phyloP scores from a whole-genome alignment of 2,888 invertebrate genomes.

The Torymus tubicola region DNA sequence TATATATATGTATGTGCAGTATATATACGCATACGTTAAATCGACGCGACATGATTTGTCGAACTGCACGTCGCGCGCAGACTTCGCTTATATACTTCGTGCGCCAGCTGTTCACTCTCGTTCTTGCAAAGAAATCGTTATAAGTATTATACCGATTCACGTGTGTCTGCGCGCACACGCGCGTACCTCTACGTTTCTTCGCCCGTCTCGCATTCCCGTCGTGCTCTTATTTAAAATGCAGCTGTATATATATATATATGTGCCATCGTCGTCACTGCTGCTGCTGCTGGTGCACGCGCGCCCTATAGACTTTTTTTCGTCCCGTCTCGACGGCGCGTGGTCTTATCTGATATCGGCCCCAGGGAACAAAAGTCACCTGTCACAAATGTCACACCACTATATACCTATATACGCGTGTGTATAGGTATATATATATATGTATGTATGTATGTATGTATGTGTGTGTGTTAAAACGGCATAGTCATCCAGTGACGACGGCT shows the following conservation, averaged over 20 bases:
- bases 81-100: too few species aligned
- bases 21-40: constrained; percentile 7
- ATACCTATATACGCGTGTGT: neutral
- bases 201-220: constrained; percentile 40
- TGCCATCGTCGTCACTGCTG: neutral
- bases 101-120: too few species aligned
- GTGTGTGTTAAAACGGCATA: constrained; percentile 29
- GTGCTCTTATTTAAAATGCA: constrained; percentile 50
- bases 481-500: constrained; percentile 47
- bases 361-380: constrained; percentile 58
- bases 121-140: constrained; percentile 41
- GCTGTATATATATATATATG: constrained; percentile 36
- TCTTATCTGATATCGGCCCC: constrained; percentile 48
- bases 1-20: too few species aligned
- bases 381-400: constrained; percentile 54
- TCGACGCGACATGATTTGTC: constrained; percentile 70
- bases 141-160: neutral
- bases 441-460: neutral
- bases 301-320: too few species aligned
- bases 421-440: neutral
- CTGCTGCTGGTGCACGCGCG: too few species aligned
- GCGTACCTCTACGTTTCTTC: constrained; percentile 14
- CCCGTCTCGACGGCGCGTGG: neutral
- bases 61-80: too few species aligned
- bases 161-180: neutral